Evolutionary conservation across 2,113 vertebrate species (phyloP), one percentile per base, ranked within the genome.

Genomic region (Rhabdomys dilectus): DNA sequence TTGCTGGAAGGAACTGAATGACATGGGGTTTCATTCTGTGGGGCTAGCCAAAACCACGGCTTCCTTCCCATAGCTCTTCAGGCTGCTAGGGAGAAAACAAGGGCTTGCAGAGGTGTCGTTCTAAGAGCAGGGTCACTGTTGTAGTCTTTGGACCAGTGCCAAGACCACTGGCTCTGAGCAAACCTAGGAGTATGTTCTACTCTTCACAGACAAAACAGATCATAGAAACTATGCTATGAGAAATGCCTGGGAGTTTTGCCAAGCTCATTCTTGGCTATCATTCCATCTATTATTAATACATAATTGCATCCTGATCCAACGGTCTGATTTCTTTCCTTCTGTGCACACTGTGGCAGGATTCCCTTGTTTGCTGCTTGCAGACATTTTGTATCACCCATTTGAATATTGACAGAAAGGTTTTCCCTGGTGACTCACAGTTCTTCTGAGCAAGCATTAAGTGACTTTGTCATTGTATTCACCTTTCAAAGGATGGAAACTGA

Each of bases 281-380:
- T 72, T 7, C 60, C 39, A 95, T 96, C 76, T 95, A 94, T 96
- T 97, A 86, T 97, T 94, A 91, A 97, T 91, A 76, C 19, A 81
- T 89, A 88, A 94, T 95, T 86, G 36, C 60, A 48, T 81, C 92
- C 96, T 42, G 72, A 93, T 91, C 58, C 6, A 24, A 91, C 1
- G 0, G 24, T 93, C 93, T 90, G 62, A 84, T 58, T 85, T 90
- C 86, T 95, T 93, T 89, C 86, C 62, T 91, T 36, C 22, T 24
- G 22, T 39, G 60, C 3, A 21, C 4, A 70, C 5, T 22, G 8
- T n/a, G 53, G 70, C 73, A 42, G 51, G 58, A 93, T 68, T 12
- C 15, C 73, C 66, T 22, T 53, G 4, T n/a, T 51, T 88, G 13
- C 1, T n/a, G 19, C 39, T 22, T 66, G 42, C 34, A 62, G 51